Percentiles rank a stretch among this genome's conserved stretches.
Conservation (phyloP, 2,888 invertebrate genomes). For the Eupsilia transversa region DNA sequence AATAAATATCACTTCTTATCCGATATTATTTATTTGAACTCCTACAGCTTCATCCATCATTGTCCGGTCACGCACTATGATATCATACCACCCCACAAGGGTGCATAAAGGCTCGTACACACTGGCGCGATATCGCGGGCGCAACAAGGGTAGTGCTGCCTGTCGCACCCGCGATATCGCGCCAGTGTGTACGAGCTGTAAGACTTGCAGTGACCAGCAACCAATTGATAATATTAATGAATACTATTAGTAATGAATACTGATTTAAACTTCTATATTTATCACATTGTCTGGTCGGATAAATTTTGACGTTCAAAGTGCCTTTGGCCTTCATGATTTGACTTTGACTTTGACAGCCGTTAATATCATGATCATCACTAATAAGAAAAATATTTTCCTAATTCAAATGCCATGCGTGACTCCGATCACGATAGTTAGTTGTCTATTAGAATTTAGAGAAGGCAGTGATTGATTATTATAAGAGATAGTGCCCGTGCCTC, state of each 20-base stretch:
- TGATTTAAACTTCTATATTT: no score
- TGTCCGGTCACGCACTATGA: conserved; percentile 55
- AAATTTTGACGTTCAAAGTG: no score
- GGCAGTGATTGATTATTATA: conserved; percentile 43
- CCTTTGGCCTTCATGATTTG: not conserved
- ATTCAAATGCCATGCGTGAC: conserved; percentile 51
- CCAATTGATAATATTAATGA: not conserved
- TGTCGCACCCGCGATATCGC: no score
- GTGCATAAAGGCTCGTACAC: no score
- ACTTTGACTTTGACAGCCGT: not conserved
- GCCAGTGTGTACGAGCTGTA: no score
- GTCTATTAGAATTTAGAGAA: conserved; percentile 14
- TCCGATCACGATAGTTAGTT: conserved; percentile 34
- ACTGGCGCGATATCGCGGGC: no score
- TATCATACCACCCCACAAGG: conserved; percentile 43
- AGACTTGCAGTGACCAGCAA: not conserved
- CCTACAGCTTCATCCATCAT: conserved; percentile 15
- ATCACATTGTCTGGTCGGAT: no score
- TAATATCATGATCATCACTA: not conserved
- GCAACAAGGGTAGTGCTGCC: no score
- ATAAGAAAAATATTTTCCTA: conserved; percentile 40
- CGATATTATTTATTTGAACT: conserved; percentile 21
- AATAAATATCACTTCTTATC: conserved; percentile 16
- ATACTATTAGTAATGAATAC: no score
- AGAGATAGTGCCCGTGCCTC: conserved; percentile 4